Base-by-base conservation (phyloP, 2,113 vertebrate species). In the Myodes glareolus region DNA sequence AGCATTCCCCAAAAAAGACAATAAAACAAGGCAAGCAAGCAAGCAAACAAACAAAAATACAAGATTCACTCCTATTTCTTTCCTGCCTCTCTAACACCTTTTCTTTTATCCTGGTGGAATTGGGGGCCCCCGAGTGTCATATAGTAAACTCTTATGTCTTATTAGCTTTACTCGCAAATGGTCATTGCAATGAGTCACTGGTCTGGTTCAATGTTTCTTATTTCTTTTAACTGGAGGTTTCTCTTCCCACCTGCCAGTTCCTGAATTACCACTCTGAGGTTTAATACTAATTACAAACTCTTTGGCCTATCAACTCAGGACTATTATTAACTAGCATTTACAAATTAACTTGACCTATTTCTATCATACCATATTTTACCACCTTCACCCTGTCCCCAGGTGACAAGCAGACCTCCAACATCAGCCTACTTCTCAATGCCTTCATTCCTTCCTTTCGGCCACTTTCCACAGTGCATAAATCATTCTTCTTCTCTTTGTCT, bases 371-470 rank as follows among this genome's bases (percentile, higher is more conserved):
- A 36, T 3, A 17, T 17, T 31, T 70, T 3, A 72, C 17, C 36
- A n/a, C 36, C 70, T n/a, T 72, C 17, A 72, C 27, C 33, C 36
- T 70, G 68, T 7, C 33, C 6, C 68, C 33, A 70, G 33, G 68
- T 70, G 12, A 16, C 16, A 70, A n/a, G 33, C 33, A n/a, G 68
- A 33, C 33, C 33, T 70, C 33, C 14, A 70, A 7, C 6, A 70
- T 6, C 33, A 70, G 68, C 33, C 5, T 17, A 16, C 5, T 36
- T 33, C 16, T 33, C 13, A 36, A 31, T 0, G 2, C 16, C 10
- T 68, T 68, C 13, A 16, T 68, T n/a, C 36, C 68, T 72, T 72
- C 17, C 36, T 39, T 73, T 73, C 7, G 39, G 36, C 70, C 70
- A 23, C n/a, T 73, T 39, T 23, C 8, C 70, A 73, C 7, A 73